Conservation (phyloP, 2,797 vertebrate species). For the Pachyuromys duprasi region DNA sequence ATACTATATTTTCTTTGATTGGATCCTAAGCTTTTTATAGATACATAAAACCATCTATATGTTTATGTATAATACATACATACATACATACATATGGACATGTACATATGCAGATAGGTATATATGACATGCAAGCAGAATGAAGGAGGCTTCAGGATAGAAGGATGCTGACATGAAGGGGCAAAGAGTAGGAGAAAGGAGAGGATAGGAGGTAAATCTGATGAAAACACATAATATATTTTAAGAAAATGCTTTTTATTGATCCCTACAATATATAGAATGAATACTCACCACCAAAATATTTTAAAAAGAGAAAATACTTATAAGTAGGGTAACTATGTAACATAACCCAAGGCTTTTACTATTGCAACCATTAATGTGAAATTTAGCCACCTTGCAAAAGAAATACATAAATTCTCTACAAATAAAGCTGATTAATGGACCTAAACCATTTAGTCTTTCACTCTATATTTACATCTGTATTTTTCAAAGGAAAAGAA, state of each 20-base stretch:
- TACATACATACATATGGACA: background rate
- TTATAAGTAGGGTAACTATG: background rate
- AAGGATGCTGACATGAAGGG: background rate
- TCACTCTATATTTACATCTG: background rate
- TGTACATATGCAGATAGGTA: background rate
- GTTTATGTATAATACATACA: background rate
- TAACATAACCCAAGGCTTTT: background rate
- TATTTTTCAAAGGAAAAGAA: constrained; percentile 52
- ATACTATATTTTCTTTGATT: background rate
- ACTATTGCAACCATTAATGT: background rate
- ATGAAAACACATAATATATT: background rate
- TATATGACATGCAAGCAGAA: background rate
- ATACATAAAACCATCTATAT: background rate
- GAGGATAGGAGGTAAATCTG: background rate
- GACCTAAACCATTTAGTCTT: background rate
- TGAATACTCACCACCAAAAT: background rate
- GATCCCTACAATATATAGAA: background rate
- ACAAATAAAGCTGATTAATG: background rate
- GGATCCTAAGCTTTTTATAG: background rate
- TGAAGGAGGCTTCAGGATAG: background rate
- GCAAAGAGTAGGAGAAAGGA: background rate
- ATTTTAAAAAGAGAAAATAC: background rate
- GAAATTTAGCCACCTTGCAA: background rate
- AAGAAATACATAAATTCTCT: background rate
- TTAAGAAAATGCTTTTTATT: background rate